Evolutionary conservation across 2,888 invertebrate species (phyloP).

Genomic region (Parthenolecanium corni): DNA sequence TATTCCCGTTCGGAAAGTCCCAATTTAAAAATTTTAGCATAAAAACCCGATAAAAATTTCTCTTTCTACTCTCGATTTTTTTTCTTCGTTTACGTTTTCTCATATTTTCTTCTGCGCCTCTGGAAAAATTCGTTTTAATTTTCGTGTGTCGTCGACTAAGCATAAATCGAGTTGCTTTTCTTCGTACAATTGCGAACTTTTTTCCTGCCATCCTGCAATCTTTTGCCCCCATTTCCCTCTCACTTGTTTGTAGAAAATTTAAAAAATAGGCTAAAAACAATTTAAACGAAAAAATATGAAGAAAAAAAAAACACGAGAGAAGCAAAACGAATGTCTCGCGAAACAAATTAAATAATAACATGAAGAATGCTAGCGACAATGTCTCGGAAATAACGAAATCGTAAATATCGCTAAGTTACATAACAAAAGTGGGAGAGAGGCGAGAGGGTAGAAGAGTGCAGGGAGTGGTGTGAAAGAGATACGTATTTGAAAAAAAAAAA

Average conservation of each 20-base stretch:
- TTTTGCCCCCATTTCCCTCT: not conserved
- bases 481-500: not conserved
- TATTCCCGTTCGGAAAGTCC: too few relatives aligned
- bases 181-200: too few relatives aligned
- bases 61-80: too few relatives aligned
- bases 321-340: slow-evolving; percentile 9
- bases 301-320: not conserved
- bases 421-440: not conserved
- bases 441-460: not conserved
- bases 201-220: not conserved
- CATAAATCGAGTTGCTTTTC: too few relatives aligned
- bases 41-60: too few relatives aligned
- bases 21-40: too few relatives aligned
- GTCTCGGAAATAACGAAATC: slow-evolving; percentile 25
- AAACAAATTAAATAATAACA: slow-evolving; percentile 27
- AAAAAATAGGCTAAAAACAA: not conserved
- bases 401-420: slow-evolving; percentile 28
- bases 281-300: not conserved
- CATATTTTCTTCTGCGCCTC: too few relatives aligned
- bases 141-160: too few relatives aligned
- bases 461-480: not conserved
- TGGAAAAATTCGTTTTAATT: too few relatives aligned
- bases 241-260: not conserved
- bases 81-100: too few relatives aligned
- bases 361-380: slow-evolving; percentile 25